Evolutionary conservation across 2,113 vertebrate species (phyloP), one percentile per base, ranked within the genome.

Genomic region (Misgurnus anguillicaudatus): DNA sequence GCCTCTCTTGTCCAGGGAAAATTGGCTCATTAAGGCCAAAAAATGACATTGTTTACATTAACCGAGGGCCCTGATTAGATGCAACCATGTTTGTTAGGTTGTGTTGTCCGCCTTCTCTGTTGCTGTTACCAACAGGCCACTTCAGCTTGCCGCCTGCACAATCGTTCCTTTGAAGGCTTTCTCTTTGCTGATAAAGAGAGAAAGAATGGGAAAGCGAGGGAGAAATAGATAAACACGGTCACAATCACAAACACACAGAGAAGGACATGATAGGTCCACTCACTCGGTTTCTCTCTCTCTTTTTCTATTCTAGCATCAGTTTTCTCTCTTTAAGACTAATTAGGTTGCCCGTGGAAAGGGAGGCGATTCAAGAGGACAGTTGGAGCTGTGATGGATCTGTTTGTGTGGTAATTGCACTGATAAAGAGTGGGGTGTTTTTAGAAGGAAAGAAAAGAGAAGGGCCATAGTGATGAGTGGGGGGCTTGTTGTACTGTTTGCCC

Each of bases 21-120:
- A 94, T 91, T 91, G 91, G 91, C 94, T 95, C 93, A 93, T 95
- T 96, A 95, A 91, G 90, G 90, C 89, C 89, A 92, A 92, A 92
- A 92, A 90, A 89, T 88, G 91, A 91, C 89, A 86, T 88, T 94
- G 92, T 95, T 95, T 95, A 92, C 91, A 83, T 93, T 92, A 93
- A 93, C 87, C 16, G 3, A 85, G 78, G 86, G 48, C 87, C 84
- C 87, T 94, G 94, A 94, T 94, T 93, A 94, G 92, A 88, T 87
- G 90, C 86, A 21, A 88, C 90, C 87, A 89, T 89, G 88, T 82
- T 89, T 92, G 87, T 91, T 91, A 90, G 92, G 88, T 81, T 89
- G 84, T 89, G 80, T 74, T 88, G 82, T 81, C 81, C 83, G 80
- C 85, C 80, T 84, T 77, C 87, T 83, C 88, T 85, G 89, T 88